A percentile compares a stretch with the other conserved stretches of the same genome.
phyloP scores from a whole-genome alignment of 1,140 invertebrate species.

The Kradibia gibbosae region DNA sequence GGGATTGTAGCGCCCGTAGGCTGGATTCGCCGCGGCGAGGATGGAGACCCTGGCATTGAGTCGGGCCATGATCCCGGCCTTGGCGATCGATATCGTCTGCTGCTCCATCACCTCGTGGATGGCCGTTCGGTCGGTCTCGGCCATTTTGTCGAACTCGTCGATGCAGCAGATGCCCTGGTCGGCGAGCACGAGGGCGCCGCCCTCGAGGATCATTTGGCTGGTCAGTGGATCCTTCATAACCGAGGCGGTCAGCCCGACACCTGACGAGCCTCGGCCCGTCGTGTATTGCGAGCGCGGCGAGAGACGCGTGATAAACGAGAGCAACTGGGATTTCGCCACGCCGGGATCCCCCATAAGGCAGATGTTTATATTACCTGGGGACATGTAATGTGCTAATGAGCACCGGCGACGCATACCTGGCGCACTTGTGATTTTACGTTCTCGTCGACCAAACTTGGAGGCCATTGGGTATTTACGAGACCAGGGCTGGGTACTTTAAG shows the following conservation, averaged over 20 bases:
- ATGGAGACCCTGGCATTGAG: slow-evolving; percentile 98
- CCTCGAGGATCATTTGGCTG: slow-evolving; percentile 97
- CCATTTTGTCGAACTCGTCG: slow-evolving; percentile 99
- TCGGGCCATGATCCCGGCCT: slow-evolving; percentile 99
- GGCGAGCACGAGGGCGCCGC: slow-evolving; percentile 97
- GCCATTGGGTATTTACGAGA: too few species aligned
- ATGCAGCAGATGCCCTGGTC: slow-evolving; percentile 99
- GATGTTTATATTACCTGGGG: slow-evolving; percentile 93
- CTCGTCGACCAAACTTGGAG: too few species aligned
- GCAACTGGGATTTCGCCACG: slow-evolving; percentile 97
- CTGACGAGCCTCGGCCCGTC: slow-evolving; percentile 96
- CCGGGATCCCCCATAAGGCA: slow-evolving; percentile 99
- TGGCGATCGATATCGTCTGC: slow-evolving; percentile 99
- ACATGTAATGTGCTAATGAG: not conserved
- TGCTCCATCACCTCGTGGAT: slow-evolving; percentile 99
- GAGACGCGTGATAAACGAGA: slow-evolving; percentile 95
- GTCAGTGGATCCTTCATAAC: slow-evolving; percentile 98
- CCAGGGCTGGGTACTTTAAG: too few species aligned
- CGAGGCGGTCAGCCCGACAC: slow-evolving; percentile 98
- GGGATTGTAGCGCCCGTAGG: slow-evolving; percentile 97
- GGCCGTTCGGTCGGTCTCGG: slow-evolving; percentile 94
- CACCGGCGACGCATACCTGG: too few species aligned
- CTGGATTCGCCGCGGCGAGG: slow-evolving; percentile 98
- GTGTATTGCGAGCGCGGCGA: slow-evolving; percentile 95
- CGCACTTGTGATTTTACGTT: too few species aligned